Base-by-base conservation (phyloP, 2,888 invertebrate genomes). In the Parelbella ahira region DNA sequence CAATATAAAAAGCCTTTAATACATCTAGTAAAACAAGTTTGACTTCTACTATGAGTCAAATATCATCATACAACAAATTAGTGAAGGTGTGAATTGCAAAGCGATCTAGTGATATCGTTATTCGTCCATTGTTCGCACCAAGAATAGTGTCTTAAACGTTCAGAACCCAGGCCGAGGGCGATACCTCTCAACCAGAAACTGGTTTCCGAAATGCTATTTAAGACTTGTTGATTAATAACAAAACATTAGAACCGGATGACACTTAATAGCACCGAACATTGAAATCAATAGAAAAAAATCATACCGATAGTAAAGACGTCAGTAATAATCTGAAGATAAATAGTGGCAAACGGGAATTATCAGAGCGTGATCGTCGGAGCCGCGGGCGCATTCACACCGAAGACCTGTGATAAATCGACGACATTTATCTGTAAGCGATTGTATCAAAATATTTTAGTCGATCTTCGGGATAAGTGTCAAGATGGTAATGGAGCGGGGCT, bases 371-470 rank as follows among this genome's bases (percentile, higher is more conserved):
- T 60, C 68, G 63, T 60, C 43, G 50, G 48, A 38, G 45, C 51
- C 51, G 60, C 52, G 55, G 53, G 51, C 55, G 63, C 68, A 68
- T 69, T 63, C 56, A 60, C 48, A 56, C 49, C 49, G 56, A 55
- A 49, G 58, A 55, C 57, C 57, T 61, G 69, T 84, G 86, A 86
- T 81, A 81, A 83, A 87, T 86, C 60, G 80, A 60, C 63, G 63
- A 70, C 83, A 87, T 87, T 84, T 76, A 80, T 86, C 77, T 78
- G 63, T 48, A 54, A 44, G 65, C 69, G 84, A 84, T 86, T 78
- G 76, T 80, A 86, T 87, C 86, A 83, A 80, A 86, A 87, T 86
- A 83, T 87, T 86, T 81, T 71, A 78, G 71, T 70, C 63, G 67
- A 71, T 71, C 68, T 58, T 39, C 50, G 61, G 79, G 81, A 82